Conservation (phyloP, 2,797 vertebrate species). For the Manis javanica region DNA sequence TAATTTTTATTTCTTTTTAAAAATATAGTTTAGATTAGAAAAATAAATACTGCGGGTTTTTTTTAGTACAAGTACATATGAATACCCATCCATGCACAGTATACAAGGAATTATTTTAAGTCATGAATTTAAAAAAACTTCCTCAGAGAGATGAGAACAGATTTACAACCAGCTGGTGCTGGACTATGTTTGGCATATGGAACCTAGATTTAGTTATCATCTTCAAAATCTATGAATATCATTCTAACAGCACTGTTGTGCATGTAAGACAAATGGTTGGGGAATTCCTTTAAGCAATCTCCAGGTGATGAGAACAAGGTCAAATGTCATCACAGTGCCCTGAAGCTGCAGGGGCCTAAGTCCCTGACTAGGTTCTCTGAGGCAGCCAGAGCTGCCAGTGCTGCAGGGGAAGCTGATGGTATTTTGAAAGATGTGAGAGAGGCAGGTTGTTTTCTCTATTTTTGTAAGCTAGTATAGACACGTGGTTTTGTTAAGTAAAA, state of each 20-base stretch:
- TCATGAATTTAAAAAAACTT: conserved; percentile 85
- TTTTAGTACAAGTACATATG: conserved; percentile 49
- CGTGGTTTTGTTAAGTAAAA: conserved; percentile 19
- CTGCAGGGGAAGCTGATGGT: background rate
- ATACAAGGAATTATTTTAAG: conserved; percentile 80
- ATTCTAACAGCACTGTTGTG: conserved; percentile 76
- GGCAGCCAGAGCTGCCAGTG: background rate
- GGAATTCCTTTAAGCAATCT: conserved; percentile 81
- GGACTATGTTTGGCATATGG: conserved; percentile 86
- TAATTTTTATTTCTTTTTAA: conserved; percentile 40
- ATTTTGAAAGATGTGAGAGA: background rate
- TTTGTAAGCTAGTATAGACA: background rate
- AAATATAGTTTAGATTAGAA: background rate
- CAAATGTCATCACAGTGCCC: conserved; percentile 30
- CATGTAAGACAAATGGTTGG: conserved; percentile 78
- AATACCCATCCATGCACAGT: background rate
- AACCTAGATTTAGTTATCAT: conserved; percentile 85
- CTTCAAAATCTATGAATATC: conserved; percentile 84
- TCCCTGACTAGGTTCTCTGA: conserved; percentile 44
- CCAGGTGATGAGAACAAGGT: conserved; percentile 67
- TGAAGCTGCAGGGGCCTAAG: conserved; percentile 33
- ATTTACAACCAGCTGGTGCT: conserved; percentile 87
- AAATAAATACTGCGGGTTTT: conserved; percentile 56
- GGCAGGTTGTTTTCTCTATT: background rate
- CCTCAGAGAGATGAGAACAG: conserved; percentile 85